phyloP scores from a whole-genome alignment of 2,113 vertebrate genomes.

The Loxodonta africana region DNA sequence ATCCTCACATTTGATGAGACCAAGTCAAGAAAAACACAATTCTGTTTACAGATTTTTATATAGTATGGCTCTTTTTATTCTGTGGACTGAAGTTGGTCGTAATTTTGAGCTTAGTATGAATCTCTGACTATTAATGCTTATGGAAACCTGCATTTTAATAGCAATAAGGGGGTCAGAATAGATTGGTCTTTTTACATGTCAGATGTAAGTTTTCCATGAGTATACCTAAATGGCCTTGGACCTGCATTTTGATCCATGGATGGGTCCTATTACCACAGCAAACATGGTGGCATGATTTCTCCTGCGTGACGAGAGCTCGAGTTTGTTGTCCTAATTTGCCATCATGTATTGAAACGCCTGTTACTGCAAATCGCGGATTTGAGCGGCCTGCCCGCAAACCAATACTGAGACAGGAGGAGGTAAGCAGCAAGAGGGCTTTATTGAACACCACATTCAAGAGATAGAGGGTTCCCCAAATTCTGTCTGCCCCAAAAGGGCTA shows the following conservation, averaged over 20 bases:
- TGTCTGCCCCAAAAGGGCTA: too few relatives aligned
- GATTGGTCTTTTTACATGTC: neutral
- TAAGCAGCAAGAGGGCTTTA: too few relatives aligned
- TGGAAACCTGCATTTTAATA: neutral
- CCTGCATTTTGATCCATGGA: neutral
- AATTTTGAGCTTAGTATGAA: neutral
- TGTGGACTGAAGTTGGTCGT: neutral
- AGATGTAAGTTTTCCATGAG: neutral
- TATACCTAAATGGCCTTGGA: neutral
- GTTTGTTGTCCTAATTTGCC: slow-evolving; percentile 42
- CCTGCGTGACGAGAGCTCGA: neutral
- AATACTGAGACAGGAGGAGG: too few relatives aligned
- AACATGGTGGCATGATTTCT: neutral
- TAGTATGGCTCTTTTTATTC: neutral
- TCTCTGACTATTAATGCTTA: neutral
- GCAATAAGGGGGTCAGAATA: neutral
- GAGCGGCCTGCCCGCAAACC: too few relatives aligned
- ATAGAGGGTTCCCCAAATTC: too few relatives aligned
- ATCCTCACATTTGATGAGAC: neutral
- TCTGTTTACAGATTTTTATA: neutral
- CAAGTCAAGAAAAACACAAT: neutral
- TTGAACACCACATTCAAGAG: too few relatives aligned
- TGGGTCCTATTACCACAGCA: neutral
- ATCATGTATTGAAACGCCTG: neutral
- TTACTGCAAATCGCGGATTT: too few relatives aligned